Evolutionary conservation across 2,888 invertebrate species (phyloP).

Genomic region (Agriopis marginaria): DNA sequence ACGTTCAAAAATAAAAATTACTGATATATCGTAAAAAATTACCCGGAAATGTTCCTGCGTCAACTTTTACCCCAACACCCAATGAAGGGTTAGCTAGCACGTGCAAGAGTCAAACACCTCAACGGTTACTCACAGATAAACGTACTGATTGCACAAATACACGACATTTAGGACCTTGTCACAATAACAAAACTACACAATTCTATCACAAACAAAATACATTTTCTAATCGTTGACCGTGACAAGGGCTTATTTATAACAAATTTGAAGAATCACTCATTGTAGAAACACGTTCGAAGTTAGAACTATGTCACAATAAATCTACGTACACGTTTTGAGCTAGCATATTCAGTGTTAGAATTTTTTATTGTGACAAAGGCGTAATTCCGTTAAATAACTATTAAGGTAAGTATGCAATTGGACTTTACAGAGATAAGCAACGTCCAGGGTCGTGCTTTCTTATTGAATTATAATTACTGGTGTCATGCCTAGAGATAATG

Average conservation of each 20-base stretch:
- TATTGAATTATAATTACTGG: conserved; percentile 40
- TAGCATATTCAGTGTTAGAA: not conserved
- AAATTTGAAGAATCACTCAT: conserved; percentile 14
- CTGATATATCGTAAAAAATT: not conserved
- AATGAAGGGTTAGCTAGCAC: conserved; percentile 27
- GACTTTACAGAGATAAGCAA: conserved; percentile 33
- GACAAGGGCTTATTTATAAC: not conserved
- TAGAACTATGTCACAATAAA: conserved; percentile 20
- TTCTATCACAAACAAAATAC: not conserved
- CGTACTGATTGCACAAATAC: conserved; percentile 17
- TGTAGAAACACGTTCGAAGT: conserved; percentile 9
- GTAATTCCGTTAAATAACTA: not conserved
- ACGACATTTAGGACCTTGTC: conserved; percentile 8
- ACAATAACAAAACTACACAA: not conserved
- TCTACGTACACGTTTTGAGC: not conserved
- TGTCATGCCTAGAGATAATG: conserved; percentile 37
- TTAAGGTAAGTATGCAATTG: conserved; percentile 23
- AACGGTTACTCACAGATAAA: conserved; percentile 31
- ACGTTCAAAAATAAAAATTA: too few species aligned
- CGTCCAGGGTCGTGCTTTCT: conserved; percentile 28
- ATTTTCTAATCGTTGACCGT: not conserved
- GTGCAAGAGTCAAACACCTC: conserved; percentile 38
- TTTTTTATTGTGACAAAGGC: conserved; percentile 12
- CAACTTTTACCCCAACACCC: conserved; percentile 1
- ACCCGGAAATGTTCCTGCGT: not conserved